Conservation (phyloP, 2,113 vertebrate species). For the Myotis yumanensis region DNA sequence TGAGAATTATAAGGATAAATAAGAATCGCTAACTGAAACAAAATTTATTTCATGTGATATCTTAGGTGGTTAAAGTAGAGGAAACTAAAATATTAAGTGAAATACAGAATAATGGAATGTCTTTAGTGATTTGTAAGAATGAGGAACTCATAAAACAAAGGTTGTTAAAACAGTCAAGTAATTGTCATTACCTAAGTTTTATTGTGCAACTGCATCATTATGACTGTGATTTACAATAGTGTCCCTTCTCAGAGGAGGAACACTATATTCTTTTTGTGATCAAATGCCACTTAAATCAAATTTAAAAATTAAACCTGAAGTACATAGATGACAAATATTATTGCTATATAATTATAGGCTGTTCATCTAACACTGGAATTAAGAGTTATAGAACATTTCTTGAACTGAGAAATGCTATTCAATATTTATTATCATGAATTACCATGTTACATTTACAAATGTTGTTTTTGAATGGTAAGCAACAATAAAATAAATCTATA, state of each 20-base stretch:
- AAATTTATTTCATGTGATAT: neutral
- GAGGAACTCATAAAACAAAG: neutral
- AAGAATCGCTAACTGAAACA: neutral
- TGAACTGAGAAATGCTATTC: neutral
- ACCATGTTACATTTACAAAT: conserved; percentile 25
- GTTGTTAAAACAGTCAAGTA: neutral
- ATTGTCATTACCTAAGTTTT: neutral
- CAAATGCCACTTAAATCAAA: conserved; percentile 27
- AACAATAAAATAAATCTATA: conserved; percentile 52
- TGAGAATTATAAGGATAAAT: neutral
- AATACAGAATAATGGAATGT: neutral
- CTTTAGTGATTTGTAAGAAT: neutral
- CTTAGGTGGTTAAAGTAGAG: neutral
- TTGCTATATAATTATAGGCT: conserved; percentile 45
- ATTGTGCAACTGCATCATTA: neutral
- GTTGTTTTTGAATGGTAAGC: conserved; percentile 45
- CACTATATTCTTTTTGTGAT: neutral
- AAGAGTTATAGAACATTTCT: conserved; percentile 44
- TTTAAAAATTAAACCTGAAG: conserved; percentile 35
- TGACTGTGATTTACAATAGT: neutral
- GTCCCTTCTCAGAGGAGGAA: neutral
- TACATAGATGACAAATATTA: neutral
- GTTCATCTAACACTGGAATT: conserved; percentile 53
- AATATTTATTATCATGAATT: conserved; percentile 62
- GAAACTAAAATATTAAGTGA: neutral